These are phyloP conservation scores for Acanthisitta chloris DNA, from an alignment of 2,113 vertebrate species.

Conservation along the genomic window DNA sequence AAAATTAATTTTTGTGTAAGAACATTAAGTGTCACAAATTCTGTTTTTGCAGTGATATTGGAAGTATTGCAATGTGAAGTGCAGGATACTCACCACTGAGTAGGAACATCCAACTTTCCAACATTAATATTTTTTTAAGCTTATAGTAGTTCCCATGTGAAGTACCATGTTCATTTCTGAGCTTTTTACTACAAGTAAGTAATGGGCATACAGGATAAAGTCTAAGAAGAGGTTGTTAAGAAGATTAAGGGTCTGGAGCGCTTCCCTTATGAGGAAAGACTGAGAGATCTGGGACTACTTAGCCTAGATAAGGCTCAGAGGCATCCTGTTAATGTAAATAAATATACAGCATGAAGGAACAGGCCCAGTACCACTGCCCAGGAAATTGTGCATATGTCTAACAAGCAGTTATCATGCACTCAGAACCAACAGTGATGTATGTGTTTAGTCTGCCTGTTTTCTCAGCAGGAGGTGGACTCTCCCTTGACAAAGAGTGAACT, in stretches of 20 bases:
- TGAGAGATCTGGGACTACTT: neutral
- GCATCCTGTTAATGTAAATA: neutral
- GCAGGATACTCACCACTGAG: neutral
- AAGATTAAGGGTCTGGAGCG: neutral
- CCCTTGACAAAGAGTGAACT: neutral
- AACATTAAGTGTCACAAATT: neutral
- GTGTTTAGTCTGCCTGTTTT: neutral
- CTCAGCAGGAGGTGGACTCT: neutral
- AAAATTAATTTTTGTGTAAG: neutral
- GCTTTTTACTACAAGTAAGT: neutral
- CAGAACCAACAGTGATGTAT: neutral
- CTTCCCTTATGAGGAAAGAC: neutral
- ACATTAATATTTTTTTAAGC: neutral
- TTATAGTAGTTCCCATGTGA: neutral
- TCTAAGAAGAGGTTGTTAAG: neutral
- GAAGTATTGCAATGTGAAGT: neutral
- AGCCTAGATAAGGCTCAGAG: neutral
- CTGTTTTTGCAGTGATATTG: neutral
- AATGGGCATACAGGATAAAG: rapidly evolving
- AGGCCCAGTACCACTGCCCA: neutral
- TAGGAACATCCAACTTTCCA: neutral
- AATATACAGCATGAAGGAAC: neutral
- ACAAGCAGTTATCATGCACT: neutral
- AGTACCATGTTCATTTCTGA: neutral
- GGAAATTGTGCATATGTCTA: neutral